These are phyloP conservation scores for Caenorhabditis remanei DNA, from an alignment of 1,140 invertebrate species.

Conservation along the genomic window DNA sequence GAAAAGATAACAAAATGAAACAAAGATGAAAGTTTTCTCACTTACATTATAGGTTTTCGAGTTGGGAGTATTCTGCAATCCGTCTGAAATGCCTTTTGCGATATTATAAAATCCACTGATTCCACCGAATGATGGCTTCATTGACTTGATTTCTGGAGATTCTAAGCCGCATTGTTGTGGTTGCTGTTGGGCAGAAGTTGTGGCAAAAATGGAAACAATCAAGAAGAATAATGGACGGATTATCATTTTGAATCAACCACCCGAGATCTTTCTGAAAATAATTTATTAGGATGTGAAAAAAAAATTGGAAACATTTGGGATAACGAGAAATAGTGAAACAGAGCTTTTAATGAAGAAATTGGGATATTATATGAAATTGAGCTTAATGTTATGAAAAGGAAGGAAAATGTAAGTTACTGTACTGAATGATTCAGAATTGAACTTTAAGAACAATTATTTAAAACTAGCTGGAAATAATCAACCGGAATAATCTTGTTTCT, in stretches of 20 bases:
- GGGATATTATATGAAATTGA: too few relatives aligned
- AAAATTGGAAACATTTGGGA: too few relatives aligned
- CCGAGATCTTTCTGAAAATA: not conserved
- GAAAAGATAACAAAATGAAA: not conserved
- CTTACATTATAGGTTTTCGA: conserved; percentile 39
- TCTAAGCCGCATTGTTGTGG: not conserved
- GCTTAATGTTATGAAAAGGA: too few relatives aligned
- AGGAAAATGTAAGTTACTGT: too few relatives aligned
- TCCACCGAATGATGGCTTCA: conserved; percentile 14
- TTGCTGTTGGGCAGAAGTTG: not conserved
- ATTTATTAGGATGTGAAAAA: too few relatives aligned
- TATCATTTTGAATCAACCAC: conserved; percentile 16
- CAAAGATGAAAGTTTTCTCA: not conserved
- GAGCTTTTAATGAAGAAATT: too few relatives aligned
- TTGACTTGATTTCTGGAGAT: conserved; percentile 11
- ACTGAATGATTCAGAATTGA: too few relatives aligned
- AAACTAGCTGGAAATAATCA: too few relatives aligned
- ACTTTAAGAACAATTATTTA: too few relatives aligned
- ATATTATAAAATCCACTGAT: conserved; percentile 5
- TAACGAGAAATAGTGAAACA: too few relatives aligned
- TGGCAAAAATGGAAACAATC: not conserved
- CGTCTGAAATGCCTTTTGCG: conserved; percentile 32
- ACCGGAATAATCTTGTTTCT: too few relatives aligned
- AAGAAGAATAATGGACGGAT: not conserved
- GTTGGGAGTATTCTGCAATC: conserved; percentile 31